phyloP scores from a whole-genome alignment of 30 jellyfish, hydroid and myxozoan species.

The Nemopilema nomurai region DNA sequence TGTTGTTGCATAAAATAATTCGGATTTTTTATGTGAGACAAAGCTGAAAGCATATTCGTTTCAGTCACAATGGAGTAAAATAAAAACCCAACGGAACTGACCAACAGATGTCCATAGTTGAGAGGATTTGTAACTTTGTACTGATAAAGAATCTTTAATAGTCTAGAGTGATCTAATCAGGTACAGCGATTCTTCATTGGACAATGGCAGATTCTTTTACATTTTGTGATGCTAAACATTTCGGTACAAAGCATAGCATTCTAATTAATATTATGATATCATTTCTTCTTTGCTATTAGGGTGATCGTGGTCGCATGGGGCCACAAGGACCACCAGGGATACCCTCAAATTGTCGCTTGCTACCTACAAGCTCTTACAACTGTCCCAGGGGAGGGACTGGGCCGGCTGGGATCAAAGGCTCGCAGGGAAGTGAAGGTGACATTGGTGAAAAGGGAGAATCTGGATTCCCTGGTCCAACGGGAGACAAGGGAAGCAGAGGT shows the following conservation, averaged over 20 bases:
- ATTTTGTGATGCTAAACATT: too few relatives aligned
- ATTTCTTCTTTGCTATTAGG: conserved; percentile 14
- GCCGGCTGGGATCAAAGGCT: conserved; percentile 45
- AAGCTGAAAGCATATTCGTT: too few relatives aligned
- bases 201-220: not conserved
- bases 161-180: too few relatives aligned
- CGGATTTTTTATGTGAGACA: too few relatives aligned
- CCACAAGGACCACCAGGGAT: conserved; percentile 65
- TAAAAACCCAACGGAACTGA: too few relatives aligned
- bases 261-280: too few relatives aligned
- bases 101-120: not conserved
- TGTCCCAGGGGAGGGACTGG: conserved; percentile 49
- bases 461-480: conserved; percentile 30
- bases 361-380: conserved; percentile 14
- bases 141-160: too few relatives aligned
- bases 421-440: conserved; percentile 42
- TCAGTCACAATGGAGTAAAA: too few relatives aligned
- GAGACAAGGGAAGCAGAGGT: conserved; percentile 54
- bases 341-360: conserved; percentile 40
- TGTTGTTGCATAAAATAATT: too few relatives aligned
- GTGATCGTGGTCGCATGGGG: conserved; percentile 59
- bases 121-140: not conserved
- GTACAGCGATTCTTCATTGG: too few relatives aligned
- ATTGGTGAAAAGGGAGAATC: conserved; percentile 42
- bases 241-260: too few relatives aligned